These are phyloP conservation scores for Dicyrtomina minuta DNA, from an alignment of 2,888 invertebrate genomes.

Conservation along the genomic window DNA sequence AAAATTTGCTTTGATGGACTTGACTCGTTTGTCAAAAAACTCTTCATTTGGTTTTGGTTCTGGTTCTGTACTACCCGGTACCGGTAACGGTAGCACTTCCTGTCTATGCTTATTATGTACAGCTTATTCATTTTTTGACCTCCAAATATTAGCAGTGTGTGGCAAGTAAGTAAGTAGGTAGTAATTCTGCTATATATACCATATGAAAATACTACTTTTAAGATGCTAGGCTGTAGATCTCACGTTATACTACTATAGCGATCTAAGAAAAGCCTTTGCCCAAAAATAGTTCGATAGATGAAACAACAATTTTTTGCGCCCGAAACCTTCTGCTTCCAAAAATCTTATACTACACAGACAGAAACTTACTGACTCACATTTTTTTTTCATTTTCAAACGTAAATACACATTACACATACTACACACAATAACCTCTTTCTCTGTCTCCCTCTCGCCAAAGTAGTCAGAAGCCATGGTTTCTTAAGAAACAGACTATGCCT, in stretches of 20 bases:
- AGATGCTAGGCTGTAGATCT: no score
- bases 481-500: no score
- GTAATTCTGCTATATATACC: conserved; percentile 8
- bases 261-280: conserved; percentile 49
- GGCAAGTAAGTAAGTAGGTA: not conserved
- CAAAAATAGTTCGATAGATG: conserved; percentile 47
- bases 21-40: no score
- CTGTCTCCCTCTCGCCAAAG: no score
- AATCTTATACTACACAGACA: no score
- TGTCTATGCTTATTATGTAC: not conserved
- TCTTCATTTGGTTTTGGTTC: no score
- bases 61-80: no score
- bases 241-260: conserved; percentile 21
- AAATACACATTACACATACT: not conserved
- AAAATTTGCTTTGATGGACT: no score
- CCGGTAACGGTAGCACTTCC: not conserved
- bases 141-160: conserved; percentile 16
- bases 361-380: not conserved
- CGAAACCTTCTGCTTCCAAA: conserved; percentile 43
- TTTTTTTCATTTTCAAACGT: conserved; percentile 5
- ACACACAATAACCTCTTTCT: no score
- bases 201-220: no score
- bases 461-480: no score
- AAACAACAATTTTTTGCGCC: conserved; percentile 44
- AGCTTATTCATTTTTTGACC: conserved; percentile 7